Conservation (phyloP, 2,888 invertebrate genomes). For the Dasysyrphus albostriatus region DNA sequence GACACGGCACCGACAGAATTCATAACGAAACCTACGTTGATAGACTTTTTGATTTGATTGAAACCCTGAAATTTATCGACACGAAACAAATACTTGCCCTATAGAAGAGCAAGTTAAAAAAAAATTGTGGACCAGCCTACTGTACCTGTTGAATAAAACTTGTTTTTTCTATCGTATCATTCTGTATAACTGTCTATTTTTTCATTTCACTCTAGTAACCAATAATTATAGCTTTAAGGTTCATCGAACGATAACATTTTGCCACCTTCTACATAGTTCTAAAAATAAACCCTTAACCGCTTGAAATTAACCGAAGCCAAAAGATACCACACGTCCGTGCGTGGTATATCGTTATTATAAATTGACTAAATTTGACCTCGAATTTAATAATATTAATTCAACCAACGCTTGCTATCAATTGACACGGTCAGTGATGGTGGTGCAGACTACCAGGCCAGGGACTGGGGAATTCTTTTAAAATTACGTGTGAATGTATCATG, state of each 20-base stretch:
- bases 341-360: slow-evolving; percentile 18
- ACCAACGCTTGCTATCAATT: slow-evolving; percentile 68
- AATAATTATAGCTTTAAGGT: slow-evolving; percentile 28
- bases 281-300: slow-evolving; percentile 25
- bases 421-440: slow-evolving; percentile 57
- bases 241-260: slow-evolving; percentile 48
- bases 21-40: too few relatives aligned
- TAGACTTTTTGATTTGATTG: too few relatives aligned
- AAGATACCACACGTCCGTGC: slow-evolving; percentile 14
- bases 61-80: too few relatives aligned
- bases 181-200: not conserved
- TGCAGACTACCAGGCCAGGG: not conserved
- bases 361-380: slow-evolving; percentile 52
- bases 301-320: slow-evolving; percentile 15
- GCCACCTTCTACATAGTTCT: slow-evolving; percentile 1
- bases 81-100: too few relatives aligned
- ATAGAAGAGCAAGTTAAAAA: too few relatives aligned
- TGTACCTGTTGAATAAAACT: too few relatives aligned
- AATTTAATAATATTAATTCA: slow-evolving; percentile 70
- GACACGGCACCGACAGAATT: too few relatives aligned
- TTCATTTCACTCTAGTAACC: not conserved
- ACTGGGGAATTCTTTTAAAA: slow-evolving; percentile 27
- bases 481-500: not conserved
- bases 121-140: too few relatives aligned
- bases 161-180: not conserved